These are phyloP conservation scores for Eupristina koningsbergeri DNA, from an alignment of 1,140 invertebrate species.

Conservation along the genomic window DNA sequence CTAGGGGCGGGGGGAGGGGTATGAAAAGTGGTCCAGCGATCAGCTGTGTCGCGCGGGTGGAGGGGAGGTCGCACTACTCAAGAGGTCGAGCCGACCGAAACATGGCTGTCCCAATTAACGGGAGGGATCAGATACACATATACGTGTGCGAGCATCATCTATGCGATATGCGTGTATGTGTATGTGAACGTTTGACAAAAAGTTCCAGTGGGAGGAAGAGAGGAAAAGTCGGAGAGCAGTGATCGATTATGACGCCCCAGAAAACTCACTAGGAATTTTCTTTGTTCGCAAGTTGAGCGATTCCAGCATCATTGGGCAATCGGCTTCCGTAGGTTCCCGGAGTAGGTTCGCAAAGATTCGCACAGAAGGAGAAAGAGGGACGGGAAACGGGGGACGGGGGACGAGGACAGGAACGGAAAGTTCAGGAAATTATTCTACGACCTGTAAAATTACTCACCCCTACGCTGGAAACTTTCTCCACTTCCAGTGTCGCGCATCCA, in stretches of 20 bases:
- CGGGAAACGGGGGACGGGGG: too few relatives aligned
- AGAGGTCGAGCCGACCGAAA: not conserved
- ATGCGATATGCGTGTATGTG: too few relatives aligned
- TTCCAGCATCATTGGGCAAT: constrained; percentile 54
- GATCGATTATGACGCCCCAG: constrained; percentile 55
- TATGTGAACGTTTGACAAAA: not conserved
- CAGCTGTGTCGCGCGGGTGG: not conserved
- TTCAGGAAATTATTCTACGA: constrained; percentile 30
- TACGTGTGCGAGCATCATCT: too few relatives aligned
- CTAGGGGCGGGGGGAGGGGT: not conserved
- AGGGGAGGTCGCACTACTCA: not conserved
- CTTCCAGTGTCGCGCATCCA: not conserved
- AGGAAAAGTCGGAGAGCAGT: constrained; percentile 4
- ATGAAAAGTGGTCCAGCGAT: not conserved
- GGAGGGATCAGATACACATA: constrained; percentile 25
- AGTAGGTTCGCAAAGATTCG: not conserved
- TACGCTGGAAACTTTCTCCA: not conserved
- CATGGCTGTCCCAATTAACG: constrained; percentile 31
- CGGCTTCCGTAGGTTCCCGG: constrained; percentile 64
- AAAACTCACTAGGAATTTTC: constrained; percentile 60
- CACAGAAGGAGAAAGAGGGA: not conserved
- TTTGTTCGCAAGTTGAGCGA: constrained; percentile 63
- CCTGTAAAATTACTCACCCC: constrained; percentile 56
- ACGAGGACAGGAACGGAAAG: not conserved
- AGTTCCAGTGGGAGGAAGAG: not conserved